Percentiles rank a stretch among this genome's conserved stretches.
These are phyloP conservation scores for Phrynocephalus versicolor DNA, from an alignment of 2,113 vertebrate genomes.

Conservation along the genomic window DNA sequence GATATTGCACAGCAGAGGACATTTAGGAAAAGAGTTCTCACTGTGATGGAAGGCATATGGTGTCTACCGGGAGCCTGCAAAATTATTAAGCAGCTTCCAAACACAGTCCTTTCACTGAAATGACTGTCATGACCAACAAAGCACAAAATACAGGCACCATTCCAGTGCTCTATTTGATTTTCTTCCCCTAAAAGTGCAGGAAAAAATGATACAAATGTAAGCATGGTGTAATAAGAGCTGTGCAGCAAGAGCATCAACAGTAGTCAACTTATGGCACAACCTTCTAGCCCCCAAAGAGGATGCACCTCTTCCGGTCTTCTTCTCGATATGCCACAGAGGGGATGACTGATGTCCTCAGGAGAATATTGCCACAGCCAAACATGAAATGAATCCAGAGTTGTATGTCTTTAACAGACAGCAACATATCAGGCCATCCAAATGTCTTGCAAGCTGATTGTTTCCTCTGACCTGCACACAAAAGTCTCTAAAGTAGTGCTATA, in stretches of 20 bases:
- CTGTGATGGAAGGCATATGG: conserved; percentile 2
- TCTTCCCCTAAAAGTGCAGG: neutral
- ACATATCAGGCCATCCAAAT: neutral
- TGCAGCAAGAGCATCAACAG: neutral
- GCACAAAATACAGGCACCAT: neutral
- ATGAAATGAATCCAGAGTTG: neutral
- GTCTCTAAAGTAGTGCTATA: too few species aligned
- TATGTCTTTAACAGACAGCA: neutral
- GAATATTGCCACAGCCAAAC: too few species aligned
- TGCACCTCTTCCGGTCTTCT: too few species aligned
- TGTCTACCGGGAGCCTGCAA: neutral
- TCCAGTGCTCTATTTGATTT: neutral
- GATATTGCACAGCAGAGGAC: conserved; percentile 1
- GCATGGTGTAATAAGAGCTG: neutral
- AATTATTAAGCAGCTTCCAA: conserved; percentile 2
- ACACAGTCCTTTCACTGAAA: neutral
- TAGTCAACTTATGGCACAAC: neutral
- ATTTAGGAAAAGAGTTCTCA: neutral
- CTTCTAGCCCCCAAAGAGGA: neutral
- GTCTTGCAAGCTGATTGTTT: neutral
- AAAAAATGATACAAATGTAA: neutral
- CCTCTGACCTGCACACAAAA: too few species aligned
- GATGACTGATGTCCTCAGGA: too few species aligned
- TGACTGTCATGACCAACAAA: conserved; percentile 1
- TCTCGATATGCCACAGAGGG: neutral